Evolutionary conservation across 2,888 invertebrate genomes (phyloP).

Genomic region (Crematogaster levior): DNA sequence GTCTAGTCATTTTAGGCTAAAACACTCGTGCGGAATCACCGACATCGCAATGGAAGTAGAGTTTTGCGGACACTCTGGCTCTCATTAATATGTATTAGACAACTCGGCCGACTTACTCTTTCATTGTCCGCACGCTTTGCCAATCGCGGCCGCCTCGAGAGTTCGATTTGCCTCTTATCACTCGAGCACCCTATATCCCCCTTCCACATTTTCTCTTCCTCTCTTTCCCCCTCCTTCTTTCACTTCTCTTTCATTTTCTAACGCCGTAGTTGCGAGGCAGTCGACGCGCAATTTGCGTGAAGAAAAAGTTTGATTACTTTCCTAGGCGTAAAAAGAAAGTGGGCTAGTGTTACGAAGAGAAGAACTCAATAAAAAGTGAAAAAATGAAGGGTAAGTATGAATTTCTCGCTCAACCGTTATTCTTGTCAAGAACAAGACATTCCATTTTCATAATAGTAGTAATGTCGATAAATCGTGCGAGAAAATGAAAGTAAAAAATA

Average conservation of each 20-base stretch:
- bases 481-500: not conserved
- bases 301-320: slow-evolving; percentile 73
- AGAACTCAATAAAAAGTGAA: slow-evolving; percentile 40
- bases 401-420: slow-evolving; percentile 24
- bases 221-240: not conserved
- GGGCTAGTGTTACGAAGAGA: slow-evolving; percentile 63
- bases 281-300: slow-evolving; percentile 67
- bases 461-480: slow-evolving; percentile 24
- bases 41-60: slow-evolving; percentile 65
- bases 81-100: slow-evolving; percentile 82
- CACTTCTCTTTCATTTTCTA: slow-evolving; percentile 22
- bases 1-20: slow-evolving; percentile 4
- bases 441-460: slow-evolving; percentile 17
- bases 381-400: slow-evolving; percentile 19
- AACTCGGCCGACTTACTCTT: slow-evolving; percentile 77
- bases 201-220: slow-evolving; percentile 26
- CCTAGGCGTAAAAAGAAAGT: slow-evolving; percentile 54
- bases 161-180: slow-evolving; percentile 76
- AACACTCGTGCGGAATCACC: slow-evolving; percentile 31
- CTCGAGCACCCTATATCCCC: slow-evolving; percentile 48
- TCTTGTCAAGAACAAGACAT: slow-evolving; percentile 16
- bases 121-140: slow-evolving; percentile 78
- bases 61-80: slow-evolving; percentile 65
- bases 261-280: slow-evolving; percentile 41
- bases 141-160: slow-evolving; percentile 76